Conservation (phyloP, 2,888 invertebrate genomes). For the Dasysyrphus tricinctus region DNA sequence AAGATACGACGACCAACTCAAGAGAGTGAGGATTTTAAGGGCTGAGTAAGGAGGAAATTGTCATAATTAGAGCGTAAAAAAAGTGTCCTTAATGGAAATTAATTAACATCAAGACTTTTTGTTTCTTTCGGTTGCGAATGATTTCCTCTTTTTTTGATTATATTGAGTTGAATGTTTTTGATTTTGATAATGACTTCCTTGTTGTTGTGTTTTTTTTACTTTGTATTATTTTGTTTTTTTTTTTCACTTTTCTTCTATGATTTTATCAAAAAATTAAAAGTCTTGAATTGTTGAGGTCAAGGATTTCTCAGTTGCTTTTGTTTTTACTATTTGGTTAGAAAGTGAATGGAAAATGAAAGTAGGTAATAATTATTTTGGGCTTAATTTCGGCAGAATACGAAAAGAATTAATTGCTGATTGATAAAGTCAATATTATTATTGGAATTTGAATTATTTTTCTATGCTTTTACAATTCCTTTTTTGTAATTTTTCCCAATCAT, state of each 20-base stretch:
- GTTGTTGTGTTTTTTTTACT: not conserved
- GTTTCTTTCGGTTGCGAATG: constrained; percentile 44
- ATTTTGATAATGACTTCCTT: constrained; percentile 7
- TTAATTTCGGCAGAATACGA: not conserved
- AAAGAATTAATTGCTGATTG: constrained; percentile 17
- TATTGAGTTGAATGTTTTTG: constrained; percentile 39
- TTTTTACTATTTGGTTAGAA: not conserved
- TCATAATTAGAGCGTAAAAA: constrained; percentile 58
- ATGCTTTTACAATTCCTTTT: not conserved
- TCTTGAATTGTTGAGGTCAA: not conserved
- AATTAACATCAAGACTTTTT: constrained; percentile 68
- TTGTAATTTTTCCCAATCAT: too few relatives aligned
- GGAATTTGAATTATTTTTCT: constrained; percentile 4
- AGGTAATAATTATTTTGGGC: not conserved
- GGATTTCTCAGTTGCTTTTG: not conserved
- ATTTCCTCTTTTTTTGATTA: constrained; percentile 54
- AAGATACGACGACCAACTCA: constrained; percentile 8
- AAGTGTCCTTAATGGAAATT: constrained; percentile 66
- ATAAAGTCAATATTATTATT: constrained; percentile 26
- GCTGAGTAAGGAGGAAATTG: constrained; percentile 52
- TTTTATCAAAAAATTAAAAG: not conserved
- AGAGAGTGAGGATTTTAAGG: not conserved
- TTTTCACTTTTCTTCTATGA: not conserved
- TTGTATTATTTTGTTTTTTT: not conserved
- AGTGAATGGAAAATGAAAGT: not conserved